A percentile compares a stretch with the other conserved stretches of the same genome.
These are phyloP conservation scores for Nymphicus hollandicus DNA, from an alignment of 2,113 vertebrate genomes.

Conservation along the genomic window DNA sequence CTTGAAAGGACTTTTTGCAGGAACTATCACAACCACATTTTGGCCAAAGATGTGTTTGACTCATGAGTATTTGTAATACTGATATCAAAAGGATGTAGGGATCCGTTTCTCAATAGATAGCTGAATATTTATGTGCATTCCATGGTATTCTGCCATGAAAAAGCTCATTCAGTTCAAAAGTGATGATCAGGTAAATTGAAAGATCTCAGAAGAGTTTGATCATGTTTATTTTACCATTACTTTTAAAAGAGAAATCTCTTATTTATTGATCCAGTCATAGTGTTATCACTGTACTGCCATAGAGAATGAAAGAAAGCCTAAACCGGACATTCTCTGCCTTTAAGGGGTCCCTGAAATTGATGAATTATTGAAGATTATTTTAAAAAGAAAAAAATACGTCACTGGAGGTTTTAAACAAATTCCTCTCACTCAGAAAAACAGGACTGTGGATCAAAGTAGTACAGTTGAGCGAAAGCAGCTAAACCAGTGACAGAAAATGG, in stretches of 20 bases:
- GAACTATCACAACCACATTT: background rate
- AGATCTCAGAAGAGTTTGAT: background rate
- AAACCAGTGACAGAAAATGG: background rate
- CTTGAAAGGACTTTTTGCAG: background rate
- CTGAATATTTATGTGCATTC: background rate
- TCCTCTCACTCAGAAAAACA: background rate
- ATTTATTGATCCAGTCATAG: background rate
- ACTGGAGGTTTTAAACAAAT: background rate
- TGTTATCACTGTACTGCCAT: background rate
- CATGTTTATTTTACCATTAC: background rate
- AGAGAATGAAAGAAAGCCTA: background rate
- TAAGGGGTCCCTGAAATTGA: background rate
- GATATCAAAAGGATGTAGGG: background rate
- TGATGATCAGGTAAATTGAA: background rate
- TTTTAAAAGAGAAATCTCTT: background rate
- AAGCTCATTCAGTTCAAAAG: background rate
- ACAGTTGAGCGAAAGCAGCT: background rate
- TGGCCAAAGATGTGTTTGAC: background rate
- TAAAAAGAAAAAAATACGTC: background rate
- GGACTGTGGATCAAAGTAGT: background rate
- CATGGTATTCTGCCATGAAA: background rate
- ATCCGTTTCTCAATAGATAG: background rate
- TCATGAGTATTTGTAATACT: background rate
- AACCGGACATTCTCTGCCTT: background rate
- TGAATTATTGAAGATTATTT: background rate